Conservation (phyloP, 1,140 invertebrate genomes). For the Acyrthosiphon pisum region DNA sequence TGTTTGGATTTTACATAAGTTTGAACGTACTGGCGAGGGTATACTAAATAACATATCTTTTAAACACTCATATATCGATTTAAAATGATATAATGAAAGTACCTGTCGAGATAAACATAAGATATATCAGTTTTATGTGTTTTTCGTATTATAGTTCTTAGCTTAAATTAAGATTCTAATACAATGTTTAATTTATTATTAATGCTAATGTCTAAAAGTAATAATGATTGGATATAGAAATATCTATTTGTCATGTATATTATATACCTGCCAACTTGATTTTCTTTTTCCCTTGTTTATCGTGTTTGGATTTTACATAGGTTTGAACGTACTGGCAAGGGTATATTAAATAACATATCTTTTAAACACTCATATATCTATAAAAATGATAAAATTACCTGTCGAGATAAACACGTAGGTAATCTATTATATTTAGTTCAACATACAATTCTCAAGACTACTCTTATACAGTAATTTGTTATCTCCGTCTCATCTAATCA, state of each 20-base stretch:
- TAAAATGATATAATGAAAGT: conserved; percentile 12
- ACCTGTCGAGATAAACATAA: conserved; percentile 29
- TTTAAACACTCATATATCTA: conserved; percentile 33
- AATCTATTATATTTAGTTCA: not conserved
- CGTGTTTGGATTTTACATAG: conserved; percentile 26
- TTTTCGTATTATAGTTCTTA: no score
- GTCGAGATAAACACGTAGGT: not conserved
- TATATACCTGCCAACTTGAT: not conserved
- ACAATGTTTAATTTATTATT: no score
- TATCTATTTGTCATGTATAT: no score
- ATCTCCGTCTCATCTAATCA: no score
- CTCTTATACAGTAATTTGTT: no score
- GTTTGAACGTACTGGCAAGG: conserved; percentile 24
- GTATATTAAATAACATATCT: not conserved
- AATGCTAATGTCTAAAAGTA: no score
- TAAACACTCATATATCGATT: conserved; percentile 31
- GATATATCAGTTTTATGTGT: no score
- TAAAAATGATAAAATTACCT: conserved; percentile 29
- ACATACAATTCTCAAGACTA: no score
- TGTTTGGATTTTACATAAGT: conserved; percentile 29
- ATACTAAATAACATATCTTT: conserved; percentile 8
- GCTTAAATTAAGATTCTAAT: no score
- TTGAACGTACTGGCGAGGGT: conserved; percentile 21
- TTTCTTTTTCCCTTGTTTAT: conserved; percentile 14
- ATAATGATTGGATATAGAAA: no score